Conservation (phyloP, 2,113 vertebrate genomes). For the Rana temporaria region DNA sequence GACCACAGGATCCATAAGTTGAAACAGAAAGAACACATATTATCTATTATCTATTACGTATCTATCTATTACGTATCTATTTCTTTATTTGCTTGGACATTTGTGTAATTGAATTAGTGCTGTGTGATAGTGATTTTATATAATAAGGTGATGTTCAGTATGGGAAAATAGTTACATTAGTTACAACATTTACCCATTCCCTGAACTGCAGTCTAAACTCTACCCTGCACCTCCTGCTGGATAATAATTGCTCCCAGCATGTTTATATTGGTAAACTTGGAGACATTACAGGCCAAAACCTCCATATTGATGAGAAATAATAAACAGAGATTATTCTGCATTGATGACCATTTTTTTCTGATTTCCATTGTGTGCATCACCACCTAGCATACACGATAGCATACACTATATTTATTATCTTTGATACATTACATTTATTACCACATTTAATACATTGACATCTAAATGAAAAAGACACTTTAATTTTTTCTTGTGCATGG, state of each 20-base stretch:
- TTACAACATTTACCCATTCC: not conserved
- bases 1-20: no score
- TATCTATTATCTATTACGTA: no score
- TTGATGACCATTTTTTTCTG: not conserved
- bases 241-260: conserved; percentile 30
- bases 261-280: not conserved
- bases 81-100: no score
- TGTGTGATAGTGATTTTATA: no score
- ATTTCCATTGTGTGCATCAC: not conserved
- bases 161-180: no score
- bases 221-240: not conserved
- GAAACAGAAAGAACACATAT: no score
- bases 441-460: no score
- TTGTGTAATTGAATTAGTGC: no score
- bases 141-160: no score
- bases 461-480: no score
- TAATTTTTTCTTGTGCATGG: no score
- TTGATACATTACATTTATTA: not conserved
- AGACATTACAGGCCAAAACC: not conserved
- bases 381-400: not conserved
- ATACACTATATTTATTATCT: not conserved
- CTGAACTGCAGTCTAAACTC: not conserved
- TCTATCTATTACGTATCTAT: no score
- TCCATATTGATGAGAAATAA: conserved; percentile 32
- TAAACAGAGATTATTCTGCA: conserved; percentile 31